Evolutionary conservation across 2,797 vertebrate genomes (phyloP).

Genomic region (Chiloscyllium punctatum): DNA sequence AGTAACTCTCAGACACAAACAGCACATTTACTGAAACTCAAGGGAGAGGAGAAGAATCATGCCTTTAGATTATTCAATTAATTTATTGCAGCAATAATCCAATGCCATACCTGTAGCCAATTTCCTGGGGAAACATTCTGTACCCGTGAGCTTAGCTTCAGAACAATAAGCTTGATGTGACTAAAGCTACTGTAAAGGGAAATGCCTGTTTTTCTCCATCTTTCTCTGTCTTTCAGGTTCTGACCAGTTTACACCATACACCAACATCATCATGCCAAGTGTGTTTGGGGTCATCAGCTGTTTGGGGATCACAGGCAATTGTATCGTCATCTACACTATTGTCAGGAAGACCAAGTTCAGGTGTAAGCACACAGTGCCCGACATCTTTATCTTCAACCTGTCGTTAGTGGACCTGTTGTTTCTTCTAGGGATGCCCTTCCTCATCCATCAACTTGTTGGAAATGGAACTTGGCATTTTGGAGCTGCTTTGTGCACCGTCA

Average conservation of each 20-base stretch:
- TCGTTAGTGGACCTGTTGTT: slow-evolving; percentile 75
- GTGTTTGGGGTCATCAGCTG: slow-evolving; percentile 75
- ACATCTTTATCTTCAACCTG: slow-evolving; percentile 75
- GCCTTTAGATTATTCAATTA: not conserved
- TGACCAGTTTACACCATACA: slow-evolving; percentile 49
- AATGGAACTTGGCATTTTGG: slow-evolving; percentile 77
- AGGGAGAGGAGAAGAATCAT: not conserved
- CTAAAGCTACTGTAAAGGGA: not conserved
- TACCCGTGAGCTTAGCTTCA: not conserved
- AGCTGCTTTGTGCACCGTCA: slow-evolving; percentile 68
- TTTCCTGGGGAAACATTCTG: not conserved
- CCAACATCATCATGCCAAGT: slow-evolving; percentile 63
- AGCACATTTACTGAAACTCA: not conserved
- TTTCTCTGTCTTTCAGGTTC: slow-evolving; percentile 42
- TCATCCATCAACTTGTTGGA: slow-evolving; percentile 78
- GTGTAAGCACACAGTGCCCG: slow-evolving; percentile 68
- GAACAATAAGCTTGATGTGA: not conserved
- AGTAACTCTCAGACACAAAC: not conserved
- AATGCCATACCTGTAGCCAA: not conserved
- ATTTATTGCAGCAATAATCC: not conserved
- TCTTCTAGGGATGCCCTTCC: slow-evolving; percentile 77
- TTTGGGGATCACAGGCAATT: slow-evolving; percentile 68
- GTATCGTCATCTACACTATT: slow-evolving; percentile 73
- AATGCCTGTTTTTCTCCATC: slow-evolving; percentile 31
- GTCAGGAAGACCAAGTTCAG: slow-evolving; percentile 69